Percentiles rank a stretch among this genome's conserved stretches.
phyloP scores from a whole-genome alignment of 2,888 invertebrate genomes.

The Dryobota labecula region DNA sequence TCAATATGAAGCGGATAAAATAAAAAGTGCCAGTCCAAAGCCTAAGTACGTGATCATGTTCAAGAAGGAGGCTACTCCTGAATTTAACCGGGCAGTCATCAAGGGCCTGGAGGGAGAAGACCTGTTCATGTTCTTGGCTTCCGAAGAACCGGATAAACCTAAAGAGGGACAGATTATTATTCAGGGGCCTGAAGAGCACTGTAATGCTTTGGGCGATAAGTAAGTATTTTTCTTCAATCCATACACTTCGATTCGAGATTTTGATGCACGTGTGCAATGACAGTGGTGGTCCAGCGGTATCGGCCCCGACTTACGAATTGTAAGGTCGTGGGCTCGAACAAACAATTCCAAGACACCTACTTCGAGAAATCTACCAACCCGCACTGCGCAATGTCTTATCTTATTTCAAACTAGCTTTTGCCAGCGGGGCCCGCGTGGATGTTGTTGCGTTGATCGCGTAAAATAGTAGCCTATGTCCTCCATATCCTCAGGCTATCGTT shows the following conservation, averaged over 20 bases:
- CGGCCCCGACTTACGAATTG: too few relatives aligned
- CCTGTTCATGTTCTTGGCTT: slow-evolving; percentile 92
- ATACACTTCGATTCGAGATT: too few relatives aligned
- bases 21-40: slow-evolving; percentile 85
- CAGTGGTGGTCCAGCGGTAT: too few relatives aligned
- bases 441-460: too few relatives aligned
- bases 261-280: not conserved
- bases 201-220: slow-evolving; percentile 91
- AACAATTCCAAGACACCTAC: too few relatives aligned
- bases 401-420: too few relatives aligned
- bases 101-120: slow-evolving; percentile 91
- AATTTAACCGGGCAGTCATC: slow-evolving; percentile 93
- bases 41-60: slow-evolving; percentile 91
- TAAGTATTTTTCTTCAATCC: slow-evolving; percentile 78
- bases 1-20: slow-evolving; percentile 91
- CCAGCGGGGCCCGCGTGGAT: too few relatives aligned
- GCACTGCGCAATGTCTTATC: too few relatives aligned
- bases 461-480: too few relatives aligned
- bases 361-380: too few relatives aligned
- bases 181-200: slow-evolving; percentile 89
- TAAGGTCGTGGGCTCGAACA: too few relatives aligned
- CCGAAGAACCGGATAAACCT: slow-evolving; percentile 92
- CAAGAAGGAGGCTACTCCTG: slow-evolving; percentile 94
- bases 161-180: slow-evolving; percentile 90
- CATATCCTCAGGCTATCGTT: too few relatives aligned